phyloP scores from a whole-genome alignment of 2,797 vertebrate species.

The Leptoclinus maculatus region DNA sequence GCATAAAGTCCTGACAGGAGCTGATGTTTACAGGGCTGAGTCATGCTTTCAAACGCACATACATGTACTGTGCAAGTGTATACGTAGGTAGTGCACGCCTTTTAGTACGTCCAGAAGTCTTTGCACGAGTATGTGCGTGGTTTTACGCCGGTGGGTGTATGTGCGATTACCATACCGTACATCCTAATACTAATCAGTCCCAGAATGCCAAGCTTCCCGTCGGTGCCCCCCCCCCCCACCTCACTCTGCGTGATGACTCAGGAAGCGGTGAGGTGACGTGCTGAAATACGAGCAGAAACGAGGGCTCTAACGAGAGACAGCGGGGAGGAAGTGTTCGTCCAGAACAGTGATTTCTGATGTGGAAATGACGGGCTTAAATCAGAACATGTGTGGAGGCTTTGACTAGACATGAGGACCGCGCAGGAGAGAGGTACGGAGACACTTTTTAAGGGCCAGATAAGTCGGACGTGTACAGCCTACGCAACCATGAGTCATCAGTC shows the following conservation, averaged over 20 bases:
- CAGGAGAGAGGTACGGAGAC: constrained; percentile 31
- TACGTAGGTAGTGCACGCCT: constrained; percentile 13
- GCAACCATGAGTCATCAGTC: constrained; percentile 42
- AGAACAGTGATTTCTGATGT: constrained; percentile 76
- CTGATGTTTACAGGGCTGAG: constrained; percentile 73
- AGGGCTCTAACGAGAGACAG: constrained; percentile 75
- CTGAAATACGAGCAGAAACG: constrained; percentile 76
- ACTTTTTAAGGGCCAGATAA: constrained; percentile 19
- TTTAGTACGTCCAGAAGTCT: constrained; percentile 41
- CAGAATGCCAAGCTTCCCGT: constrained; percentile 70
- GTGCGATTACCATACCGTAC: constrained; percentile 44
- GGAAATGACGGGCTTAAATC: constrained; percentile 75
- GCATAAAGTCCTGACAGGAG: constrained; percentile 68
- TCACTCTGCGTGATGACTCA: constrained; percentile 49
- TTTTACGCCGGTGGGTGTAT: constrained; percentile 36
- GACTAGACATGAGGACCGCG: constrained; percentile 46
- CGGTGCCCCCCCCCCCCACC: constrained; percentile 23
- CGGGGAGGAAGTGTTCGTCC: constrained; percentile 63
- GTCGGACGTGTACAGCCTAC: constrained; percentile 21
- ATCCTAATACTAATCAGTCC: constrained; percentile 69
- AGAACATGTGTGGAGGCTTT: constrained; percentile 71
- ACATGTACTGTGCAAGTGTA: constrained; percentile 3
- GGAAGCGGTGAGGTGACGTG: constrained; percentile 64
- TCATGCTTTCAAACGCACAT: constrained; percentile 59
- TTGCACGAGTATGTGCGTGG: constrained; percentile 28